These are phyloP conservation scores for Pollimyrus isidori DNA, from an alignment of 2,113 vertebrate species.

Conservation along the genomic window DNA sequence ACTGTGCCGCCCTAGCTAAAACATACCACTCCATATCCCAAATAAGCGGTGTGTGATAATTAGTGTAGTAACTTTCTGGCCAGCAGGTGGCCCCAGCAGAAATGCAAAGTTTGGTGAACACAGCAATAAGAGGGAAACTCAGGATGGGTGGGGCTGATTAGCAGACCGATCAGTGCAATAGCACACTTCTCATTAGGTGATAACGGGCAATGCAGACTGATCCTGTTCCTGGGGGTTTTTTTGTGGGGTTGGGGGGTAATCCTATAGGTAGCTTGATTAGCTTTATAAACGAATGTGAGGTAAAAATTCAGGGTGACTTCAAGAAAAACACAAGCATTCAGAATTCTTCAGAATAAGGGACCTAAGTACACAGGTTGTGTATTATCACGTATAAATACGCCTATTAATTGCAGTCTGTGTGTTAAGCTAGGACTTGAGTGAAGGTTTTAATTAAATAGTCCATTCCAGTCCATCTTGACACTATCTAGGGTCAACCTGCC, in stretches of 20 bases:
- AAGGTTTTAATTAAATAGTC: slow-evolving; percentile 36
- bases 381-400: no score
- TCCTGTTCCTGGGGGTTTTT: neutral
- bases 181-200: neutral
- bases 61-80: neutral
- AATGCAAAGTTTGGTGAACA: neutral
- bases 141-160: neutral
- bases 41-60: neutral
- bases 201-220: neutral
- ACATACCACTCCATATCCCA: neutral
- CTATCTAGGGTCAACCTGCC: slow-evolving; percentile 56
- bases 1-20: neutral
- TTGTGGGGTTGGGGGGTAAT: neutral
- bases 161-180: neutral
- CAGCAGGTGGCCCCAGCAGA: neutral
- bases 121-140: neutral
- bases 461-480: slow-evolving; percentile 58
- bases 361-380: neutral
- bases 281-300: neutral
- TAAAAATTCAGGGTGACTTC: neutral
- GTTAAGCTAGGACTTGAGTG: neutral
- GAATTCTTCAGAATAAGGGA: neutral
- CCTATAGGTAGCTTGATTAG: neutral
- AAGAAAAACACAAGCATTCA: neutral
- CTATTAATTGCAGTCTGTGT: neutral